Evolutionary conservation across 2,888 invertebrate species (phyloP).

Genomic region (Leptopterna dolabrata): DNA sequence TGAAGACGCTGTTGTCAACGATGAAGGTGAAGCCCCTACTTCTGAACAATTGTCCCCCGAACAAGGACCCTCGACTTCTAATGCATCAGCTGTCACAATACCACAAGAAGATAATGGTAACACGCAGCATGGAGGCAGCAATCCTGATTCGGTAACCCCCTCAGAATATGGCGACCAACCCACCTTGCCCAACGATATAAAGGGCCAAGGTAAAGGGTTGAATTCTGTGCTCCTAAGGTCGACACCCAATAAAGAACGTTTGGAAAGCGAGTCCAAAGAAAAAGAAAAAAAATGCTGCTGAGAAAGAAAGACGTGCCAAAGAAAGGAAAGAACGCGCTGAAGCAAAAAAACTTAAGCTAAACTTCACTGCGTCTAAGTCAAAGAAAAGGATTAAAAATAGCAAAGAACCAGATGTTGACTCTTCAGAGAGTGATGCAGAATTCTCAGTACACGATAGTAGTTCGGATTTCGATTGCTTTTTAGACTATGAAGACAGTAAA

Average conservation of each 20-base stretch:
- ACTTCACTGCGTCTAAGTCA: background rate
- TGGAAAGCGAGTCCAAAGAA: background rate
- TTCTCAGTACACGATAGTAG: background rate
- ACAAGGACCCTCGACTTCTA: too few relatives aligned
- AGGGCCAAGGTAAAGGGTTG: background rate
- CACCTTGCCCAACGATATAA: background rate
- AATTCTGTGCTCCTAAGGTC: background rate
- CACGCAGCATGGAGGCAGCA: too few relatives aligned
- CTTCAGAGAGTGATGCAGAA: background rate
- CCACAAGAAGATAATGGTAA: too few relatives aligned
- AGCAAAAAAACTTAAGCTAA: background rate
- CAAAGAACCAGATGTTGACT: too few relatives aligned
- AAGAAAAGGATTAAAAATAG: too few relatives aligned
- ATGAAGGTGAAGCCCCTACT: too few relatives aligned
- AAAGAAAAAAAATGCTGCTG: background rate
- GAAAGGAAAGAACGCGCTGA: background rate
- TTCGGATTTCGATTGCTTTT: background rate
- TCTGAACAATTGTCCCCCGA: too few relatives aligned
- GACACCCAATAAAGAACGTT: background rate
- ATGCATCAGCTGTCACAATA: too few relatives aligned
- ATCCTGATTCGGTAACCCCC: too few relatives aligned
- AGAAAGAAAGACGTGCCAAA: background rate
- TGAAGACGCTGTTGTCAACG: too few relatives aligned
- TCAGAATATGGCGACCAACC: too few relatives aligned
- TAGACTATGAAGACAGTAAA: background rate